Percentiles rank a stretch among this genome's conserved stretches.
These are phyloP conservation scores for Notodonta ziczac DNA, from an alignment of 2,888 invertebrate species.

Conservation along the genomic window DNA sequence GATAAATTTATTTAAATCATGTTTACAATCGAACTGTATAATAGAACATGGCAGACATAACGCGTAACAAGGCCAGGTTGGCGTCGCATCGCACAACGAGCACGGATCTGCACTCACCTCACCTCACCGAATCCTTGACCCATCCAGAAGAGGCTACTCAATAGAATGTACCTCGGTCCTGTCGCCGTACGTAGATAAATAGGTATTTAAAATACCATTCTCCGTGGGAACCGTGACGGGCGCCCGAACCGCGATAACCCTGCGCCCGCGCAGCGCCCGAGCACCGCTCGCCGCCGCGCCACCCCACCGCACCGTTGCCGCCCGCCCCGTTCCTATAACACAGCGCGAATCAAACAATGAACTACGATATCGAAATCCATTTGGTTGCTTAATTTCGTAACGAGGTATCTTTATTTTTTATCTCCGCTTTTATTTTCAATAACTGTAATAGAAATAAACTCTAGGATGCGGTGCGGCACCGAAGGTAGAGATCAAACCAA, in stretches of 20 bases:
- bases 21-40: conserved; percentile 60
- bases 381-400: conserved; percentile 79
- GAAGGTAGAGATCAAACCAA: conserved; percentile 33
- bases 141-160: conserved; percentile 83
- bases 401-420: conserved; percentile 70
- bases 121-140: conserved; percentile 74
- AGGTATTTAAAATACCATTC: conserved; percentile 82
- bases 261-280: conserved; percentile 46
- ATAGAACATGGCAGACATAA: conserved; percentile 68
- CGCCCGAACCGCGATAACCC: conserved; percentile 70
- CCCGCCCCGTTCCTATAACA: conserved; percentile 26
- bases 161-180: conserved; percentile 76
- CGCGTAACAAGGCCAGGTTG: conserved; percentile 77
- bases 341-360: conserved; percentile 76
- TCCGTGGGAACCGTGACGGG: conserved; percentile 81
- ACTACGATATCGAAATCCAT: conserved; percentile 72
- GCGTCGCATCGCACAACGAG: conserved; percentile 54
- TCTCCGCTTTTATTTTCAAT: conserved; percentile 77
- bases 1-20: conserved; percentile 35
- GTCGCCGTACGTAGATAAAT: conserved; percentile 79
- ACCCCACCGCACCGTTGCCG: conserved; percentile 20
- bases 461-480: conserved; percentile 38
- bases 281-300: conserved; percentile 49
- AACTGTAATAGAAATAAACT: conserved; percentile 68
- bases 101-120: conserved; percentile 77